Evolutionary conservation across 2,888 invertebrate genomes (phyloP).

Genomic region (Allacma fusca): DNA sequence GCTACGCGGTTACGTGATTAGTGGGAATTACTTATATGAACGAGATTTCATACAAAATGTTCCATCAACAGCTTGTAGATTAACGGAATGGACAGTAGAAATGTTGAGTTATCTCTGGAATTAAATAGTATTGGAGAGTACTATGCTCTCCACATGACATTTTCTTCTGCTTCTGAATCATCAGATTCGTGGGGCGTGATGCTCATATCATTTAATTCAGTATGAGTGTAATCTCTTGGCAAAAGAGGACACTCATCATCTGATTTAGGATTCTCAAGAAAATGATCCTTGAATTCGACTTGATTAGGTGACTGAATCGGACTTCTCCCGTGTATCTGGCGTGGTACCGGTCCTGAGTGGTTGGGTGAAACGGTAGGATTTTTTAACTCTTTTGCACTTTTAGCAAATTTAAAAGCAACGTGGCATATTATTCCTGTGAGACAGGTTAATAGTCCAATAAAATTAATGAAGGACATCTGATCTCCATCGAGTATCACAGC

Average conservation of each 20-base stretch:
- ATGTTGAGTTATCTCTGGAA: too few relatives aligned
- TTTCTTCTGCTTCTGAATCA: constrained; percentile 36
- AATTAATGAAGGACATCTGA: constrained; percentile 80
- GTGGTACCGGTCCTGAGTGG: background rate
- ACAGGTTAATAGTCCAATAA: constrained; percentile 84
- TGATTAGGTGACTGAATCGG: constrained; percentile 3
- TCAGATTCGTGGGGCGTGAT: constrained; percentile 8
- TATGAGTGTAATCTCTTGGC: constrained; percentile 17
- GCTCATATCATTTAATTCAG: constrained; percentile 13
- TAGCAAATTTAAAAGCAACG: constrained; percentile 73
- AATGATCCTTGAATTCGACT: constrained; percentile 9
- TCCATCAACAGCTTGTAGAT: too few relatives aligned
- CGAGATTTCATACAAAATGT: too few relatives aligned
- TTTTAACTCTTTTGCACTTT: constrained; percentile 50
- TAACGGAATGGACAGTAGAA: too few relatives aligned
- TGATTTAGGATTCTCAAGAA: constrained; percentile 17
- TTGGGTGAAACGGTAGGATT: background rate
- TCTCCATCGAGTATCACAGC: constrained; percentile 90
- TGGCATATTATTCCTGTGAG: constrained; percentile 87
- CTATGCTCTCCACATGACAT: constrained; percentile 41
- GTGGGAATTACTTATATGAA: too few relatives aligned
- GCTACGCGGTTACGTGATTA: too few relatives aligned
- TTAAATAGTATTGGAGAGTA: too few relatives aligned
- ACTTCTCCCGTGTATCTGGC: background rate
- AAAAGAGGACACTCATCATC: constrained; percentile 28